Evolutionary conservation across 2,888 invertebrate species (phyloP), one percentile per base, ranked within the genome.

Genomic region (Caenorhabditis wallacei): DNA sequence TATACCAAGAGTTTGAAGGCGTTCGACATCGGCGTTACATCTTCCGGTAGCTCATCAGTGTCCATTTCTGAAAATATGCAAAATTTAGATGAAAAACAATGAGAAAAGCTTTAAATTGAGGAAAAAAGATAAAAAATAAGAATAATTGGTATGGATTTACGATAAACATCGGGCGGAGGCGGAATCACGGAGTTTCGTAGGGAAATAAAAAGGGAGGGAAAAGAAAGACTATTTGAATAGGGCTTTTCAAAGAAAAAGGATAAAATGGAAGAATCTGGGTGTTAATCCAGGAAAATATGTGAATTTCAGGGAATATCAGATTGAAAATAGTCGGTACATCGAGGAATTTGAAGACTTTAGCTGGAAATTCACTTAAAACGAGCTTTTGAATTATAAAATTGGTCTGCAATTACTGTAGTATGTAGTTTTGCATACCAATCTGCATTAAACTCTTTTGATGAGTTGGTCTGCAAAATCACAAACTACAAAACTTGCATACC

Each of bases 1-100:
- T 30, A 59, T 54, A 82, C 76, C 68, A 82, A 13, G 1, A 82
- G 37, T 53, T 75, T 76, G 75, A 71, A 82, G 51, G 76, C 82
- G 37, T 70, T 78, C 3, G 68, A 48, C 78, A 78, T 76, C 10
- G 71, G 76, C 1, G 72, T 4, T 13, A 46, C 46, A 46, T 66
- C 56, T n/a, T 57, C 66, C 0, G 35, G 2, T 4, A 66, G n/a
- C n/a, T 68, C 75, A 18, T 59, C 68, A 5, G 56, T 57, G 1
- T 75, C 75, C 75, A 75, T 66, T 8, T 46, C 66, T 75, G 48
- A 43, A 66, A 74, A 64, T 37, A 54, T n/a, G n/a, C n/a, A 20
- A 56, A 54, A 68, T 51, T 53, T 10, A 13, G 16, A 5, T 35
- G 22, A 40, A 54, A 43, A 54, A 24, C 18, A 3, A 16, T 43